Base-by-base conservation (phyloP, 2,888 invertebrate species). In the Fragum fragum region DNA sequence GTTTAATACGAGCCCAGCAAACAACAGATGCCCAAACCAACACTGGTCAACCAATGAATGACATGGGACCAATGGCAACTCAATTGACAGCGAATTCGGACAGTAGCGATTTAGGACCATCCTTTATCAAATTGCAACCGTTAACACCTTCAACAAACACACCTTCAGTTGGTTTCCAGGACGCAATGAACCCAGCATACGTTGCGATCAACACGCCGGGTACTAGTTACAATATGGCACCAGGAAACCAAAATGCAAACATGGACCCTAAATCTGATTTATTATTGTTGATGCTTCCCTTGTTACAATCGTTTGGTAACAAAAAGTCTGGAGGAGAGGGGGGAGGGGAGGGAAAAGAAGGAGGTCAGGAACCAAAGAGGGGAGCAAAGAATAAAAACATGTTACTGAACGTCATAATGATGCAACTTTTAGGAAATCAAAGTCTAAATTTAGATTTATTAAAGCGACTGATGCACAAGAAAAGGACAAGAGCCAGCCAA, bases 171-270 rank as follows among this genome's bases (percentile, higher is more conserved):
- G 63, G 23, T 63, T 16, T 26, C 28, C 63, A 29, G 9, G 63
- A 9, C n/a, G 14, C 29, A n/a, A 21, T 32, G 28, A 63, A 63
- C n/a, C 63, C 63, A 63, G 1, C 63, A n/a, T 63, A 63, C 36
- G n/a, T 9, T 3, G 29, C 63, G 9, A n/a, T 63, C 36, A 36
- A 28, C n/a, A 23, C 32, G 21, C 32, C 16, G 18, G 63, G 5
- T 32, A 63, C 32, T 36, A 47, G 47, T n/a, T 47, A 47, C 47
- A 47, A 47, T n/a, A 47, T 47, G 47, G 47, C 47, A 16, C 2
- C 47, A 5, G 47, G 16, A 9, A 14, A 9, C 39, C 39, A 39
- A n/a, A n/a, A 47, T 14, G 14, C 47, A 47, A 16, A 29, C 6
- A 59, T 59, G 59, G 26, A 59, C 28, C 26, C 59, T 9, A 23